Evolutionary conservation across 1,140 invertebrate genomes (phyloP).

Genomic region (Rhagoletis zephyria): DNA sequence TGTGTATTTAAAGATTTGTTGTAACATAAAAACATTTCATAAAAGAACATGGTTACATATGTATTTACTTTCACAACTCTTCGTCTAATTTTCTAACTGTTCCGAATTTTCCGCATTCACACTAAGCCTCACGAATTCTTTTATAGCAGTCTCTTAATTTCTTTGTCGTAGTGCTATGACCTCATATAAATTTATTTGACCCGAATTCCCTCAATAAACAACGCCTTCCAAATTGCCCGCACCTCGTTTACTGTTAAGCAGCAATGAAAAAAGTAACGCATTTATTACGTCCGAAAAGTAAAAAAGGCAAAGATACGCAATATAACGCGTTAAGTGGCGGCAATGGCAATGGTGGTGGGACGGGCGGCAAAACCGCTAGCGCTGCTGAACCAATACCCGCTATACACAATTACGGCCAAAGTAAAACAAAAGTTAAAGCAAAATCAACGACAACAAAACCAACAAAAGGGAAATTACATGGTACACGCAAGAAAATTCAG

Average conservation of each 20-base stretch:
- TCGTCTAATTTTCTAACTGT: too few species aligned
- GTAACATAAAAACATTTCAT: too few species aligned
- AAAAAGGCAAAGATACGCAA: conserved; percentile 54
- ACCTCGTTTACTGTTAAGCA: background rate
- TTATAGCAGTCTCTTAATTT: background rate
- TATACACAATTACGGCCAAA: conserved; percentile 38
- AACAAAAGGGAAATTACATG: conserved; percentile 29
- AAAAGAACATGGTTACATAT: too few species aligned
- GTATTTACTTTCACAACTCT: too few species aligned
- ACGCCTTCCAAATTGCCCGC: background rate
- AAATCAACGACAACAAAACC: conserved; percentile 35
- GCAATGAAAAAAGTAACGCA: conserved; percentile 56
- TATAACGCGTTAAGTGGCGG: conserved; percentile 55
- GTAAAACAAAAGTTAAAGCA: conserved; percentile 20
- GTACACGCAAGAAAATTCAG: background rate
- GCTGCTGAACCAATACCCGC: conserved; percentile 20
- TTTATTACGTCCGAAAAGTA: conserved; percentile 55
- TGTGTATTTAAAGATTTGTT: too few species aligned
- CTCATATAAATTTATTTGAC: conserved; percentile 20
- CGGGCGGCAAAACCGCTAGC: background rate
- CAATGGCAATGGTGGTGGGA: background rate
- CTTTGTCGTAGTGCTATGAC: background rate
- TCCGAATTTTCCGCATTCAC: background rate
- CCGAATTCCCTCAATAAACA: background rate
- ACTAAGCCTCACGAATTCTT: background rate